A percentile compares a stretch with the other conserved stretches of the same genome.
These are phyloP conservation scores for Mus pahari DNA, from an alignment of 2,113 vertebrate species.

Conservation along the genomic window DNA sequence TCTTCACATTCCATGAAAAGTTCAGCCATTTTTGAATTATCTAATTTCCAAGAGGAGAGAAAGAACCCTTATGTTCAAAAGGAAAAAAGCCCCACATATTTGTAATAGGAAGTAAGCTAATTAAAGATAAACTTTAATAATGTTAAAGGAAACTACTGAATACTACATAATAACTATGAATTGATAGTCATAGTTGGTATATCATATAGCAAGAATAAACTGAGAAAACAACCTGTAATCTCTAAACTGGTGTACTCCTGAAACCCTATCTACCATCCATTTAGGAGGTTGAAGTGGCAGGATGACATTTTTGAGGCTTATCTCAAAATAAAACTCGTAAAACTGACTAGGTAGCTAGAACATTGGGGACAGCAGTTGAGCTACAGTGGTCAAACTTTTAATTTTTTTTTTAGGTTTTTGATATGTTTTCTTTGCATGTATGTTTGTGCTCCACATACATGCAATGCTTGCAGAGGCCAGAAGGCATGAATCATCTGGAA, in stretches of 20 bases:
- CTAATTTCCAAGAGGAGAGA: slow-evolving; percentile 49
- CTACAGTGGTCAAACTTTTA: slow-evolving; percentile 7
- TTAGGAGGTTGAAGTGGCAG: not conserved
- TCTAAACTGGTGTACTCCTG: not conserved
- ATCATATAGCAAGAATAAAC: slow-evolving; percentile 38
- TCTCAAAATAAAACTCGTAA: not conserved
- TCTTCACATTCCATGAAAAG: slow-evolving; percentile 99
- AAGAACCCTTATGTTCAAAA: slow-evolving; percentile 53
- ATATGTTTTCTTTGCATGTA: not conserved
- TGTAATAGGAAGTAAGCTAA: not conserved
- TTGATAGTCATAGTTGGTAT: slow-evolving; percentile 20
- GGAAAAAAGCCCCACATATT: not conserved
- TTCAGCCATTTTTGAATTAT: slow-evolving; percentile 92
- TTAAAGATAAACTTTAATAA: slow-evolving; percentile 51
- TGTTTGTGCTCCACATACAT: not conserved
- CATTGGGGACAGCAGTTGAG: not conserved
- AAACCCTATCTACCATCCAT: not conserved
- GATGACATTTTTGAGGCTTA: not conserved
- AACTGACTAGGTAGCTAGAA: slow-evolving; percentile 8
- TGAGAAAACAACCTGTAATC: not conserved
- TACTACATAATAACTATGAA: not conserved
- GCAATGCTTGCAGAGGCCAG: not conserved
- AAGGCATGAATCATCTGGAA: not conserved
- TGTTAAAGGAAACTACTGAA: slow-evolving; percentile 15
- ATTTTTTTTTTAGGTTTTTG: not conserved